Base-by-base conservation (phyloP, 92 coral and sea anemone species). In the Phenganax subtilis region DNA sequence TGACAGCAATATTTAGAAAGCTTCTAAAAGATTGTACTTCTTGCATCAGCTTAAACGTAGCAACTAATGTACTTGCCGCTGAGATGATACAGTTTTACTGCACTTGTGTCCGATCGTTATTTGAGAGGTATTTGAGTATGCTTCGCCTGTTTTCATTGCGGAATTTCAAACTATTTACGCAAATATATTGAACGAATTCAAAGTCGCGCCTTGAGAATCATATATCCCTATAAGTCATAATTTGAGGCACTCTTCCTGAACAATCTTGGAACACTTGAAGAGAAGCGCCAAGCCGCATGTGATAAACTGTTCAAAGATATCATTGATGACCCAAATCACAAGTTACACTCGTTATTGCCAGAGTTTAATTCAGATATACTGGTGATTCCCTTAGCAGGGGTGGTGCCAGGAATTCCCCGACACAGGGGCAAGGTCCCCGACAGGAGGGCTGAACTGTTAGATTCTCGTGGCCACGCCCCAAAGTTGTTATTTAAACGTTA, bases 1-100 rank as follows among this genome's bases (percentile, higher is more conserved):
- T 30, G 76, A 71, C 20, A 71, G 14, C n/a, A 71, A 11, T 12
- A 51, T 71, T 14, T 31, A 71, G 51, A 71, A 71, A 25, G 51
- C 54, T 20, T 25, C 54, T 15, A 71, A 71, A 71, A 71, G 76
- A 71, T 71, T 71, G 76, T 72, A 72, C 59, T 72, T 72, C 54
- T 72, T 72, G 27, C 77, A 29, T 2, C 77, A 72, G 77, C 54
- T 72, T 11, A 72, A 72, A 51, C 77, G 57, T 52, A 60, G 25
- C 25, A 20, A 20, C 77, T 5, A 72, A 72, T 1, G 77, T 44
- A 29, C 77, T 30, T 29, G 55, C 20, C 65, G 17, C 16, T 59
- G 65, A 60, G 66, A 60, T 62, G 68, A 16, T 62, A 4, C 52
- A 14, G 15, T 72, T 72, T 72, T 72, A 72, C 7, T 72, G 60